Conservation (phyloP, 2,888 invertebrate species). For the Sycophila texana region DNA sequence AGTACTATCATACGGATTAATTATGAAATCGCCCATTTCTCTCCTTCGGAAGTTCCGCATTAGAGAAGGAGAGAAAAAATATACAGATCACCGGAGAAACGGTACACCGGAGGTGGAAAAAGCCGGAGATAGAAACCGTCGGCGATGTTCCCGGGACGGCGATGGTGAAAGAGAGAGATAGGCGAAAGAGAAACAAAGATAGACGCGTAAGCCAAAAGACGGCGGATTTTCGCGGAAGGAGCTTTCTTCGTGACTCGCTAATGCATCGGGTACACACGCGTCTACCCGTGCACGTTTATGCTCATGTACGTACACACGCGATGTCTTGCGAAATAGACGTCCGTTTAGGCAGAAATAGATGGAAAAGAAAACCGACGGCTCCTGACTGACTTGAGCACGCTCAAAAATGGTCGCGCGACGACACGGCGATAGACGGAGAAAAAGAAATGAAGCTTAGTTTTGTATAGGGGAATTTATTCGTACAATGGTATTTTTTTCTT, state of each 20-base stretch:
- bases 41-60: background rate
- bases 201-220: constrained; percentile 14
- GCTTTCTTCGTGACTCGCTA: constrained; percentile 31
- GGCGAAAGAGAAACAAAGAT: background rate
- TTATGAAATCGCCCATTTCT: background rate
- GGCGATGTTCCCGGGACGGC: background rate
- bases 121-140: background rate
- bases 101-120: background rate
- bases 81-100: background rate
- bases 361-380: constrained; percentile 28
- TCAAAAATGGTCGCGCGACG: constrained; percentile 14
- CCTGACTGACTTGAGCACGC: background rate
- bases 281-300: background rate
- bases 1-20: no score
- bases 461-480: no score
- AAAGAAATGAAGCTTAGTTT: background rate
- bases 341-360: constrained; percentile 37
- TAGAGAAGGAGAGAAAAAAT: background rate
- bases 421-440: background rate
- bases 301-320: background rate
- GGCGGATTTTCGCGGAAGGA: constrained; percentile 48
- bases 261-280: constrained; percentile 51
- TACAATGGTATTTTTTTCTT: no score
- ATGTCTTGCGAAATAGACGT: constrained; percentile 9
- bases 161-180: background rate